These are phyloP conservation scores for Hyaena hyaena DNA, from an alignment of 2,113 vertebrate species.

Conservation along the genomic window DNA sequence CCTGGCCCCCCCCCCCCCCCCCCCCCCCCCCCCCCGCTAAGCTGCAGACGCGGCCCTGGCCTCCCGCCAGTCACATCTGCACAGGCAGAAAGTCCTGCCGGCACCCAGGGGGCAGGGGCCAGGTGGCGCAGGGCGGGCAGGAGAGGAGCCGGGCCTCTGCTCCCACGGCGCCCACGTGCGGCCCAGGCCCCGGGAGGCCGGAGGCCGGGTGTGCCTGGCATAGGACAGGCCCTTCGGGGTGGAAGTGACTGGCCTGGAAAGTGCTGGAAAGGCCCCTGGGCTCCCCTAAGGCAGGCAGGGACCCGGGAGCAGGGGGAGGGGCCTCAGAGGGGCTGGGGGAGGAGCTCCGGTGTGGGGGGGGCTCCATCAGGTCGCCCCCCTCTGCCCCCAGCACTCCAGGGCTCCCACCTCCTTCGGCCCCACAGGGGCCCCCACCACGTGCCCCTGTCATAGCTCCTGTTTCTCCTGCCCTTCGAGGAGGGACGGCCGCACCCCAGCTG, in stretches of 20 bases:
- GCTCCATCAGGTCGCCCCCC: rapidly evolving
- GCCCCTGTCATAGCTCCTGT: too few species aligned
- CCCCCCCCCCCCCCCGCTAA: background rate
- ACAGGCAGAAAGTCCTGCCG: conserved; percentile 29
- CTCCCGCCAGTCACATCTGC: conserved; percentile 69
- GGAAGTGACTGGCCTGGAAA: background rate
- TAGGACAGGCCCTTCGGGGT: background rate
- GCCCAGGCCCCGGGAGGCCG: background rate
- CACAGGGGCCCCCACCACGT: too few species aligned
- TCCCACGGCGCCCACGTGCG: background rate
- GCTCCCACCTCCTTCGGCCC: background rate
- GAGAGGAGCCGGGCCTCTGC: background rate
- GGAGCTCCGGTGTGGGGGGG: too few species aligned
- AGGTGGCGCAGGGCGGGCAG: conserved; percentile 48
- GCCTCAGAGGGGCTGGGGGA: too few species aligned
- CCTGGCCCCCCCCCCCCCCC: background rate
- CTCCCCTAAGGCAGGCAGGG: background rate
- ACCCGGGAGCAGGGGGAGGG: background rate
- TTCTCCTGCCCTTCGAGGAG: background rate
- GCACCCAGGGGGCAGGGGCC: conserved; percentile 60
- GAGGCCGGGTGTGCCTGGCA: background rate
- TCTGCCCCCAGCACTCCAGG: background rate
- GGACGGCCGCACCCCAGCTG: too few species aligned
- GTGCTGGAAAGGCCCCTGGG: background rate
- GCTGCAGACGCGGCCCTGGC: conserved; percentile 38